A percentile compares a stretch with the other conserved stretches of the same genome.
phyloP scores from a whole-genome alignment of 2,888 invertebrate species.

The Agrotis clavis region DNA sequence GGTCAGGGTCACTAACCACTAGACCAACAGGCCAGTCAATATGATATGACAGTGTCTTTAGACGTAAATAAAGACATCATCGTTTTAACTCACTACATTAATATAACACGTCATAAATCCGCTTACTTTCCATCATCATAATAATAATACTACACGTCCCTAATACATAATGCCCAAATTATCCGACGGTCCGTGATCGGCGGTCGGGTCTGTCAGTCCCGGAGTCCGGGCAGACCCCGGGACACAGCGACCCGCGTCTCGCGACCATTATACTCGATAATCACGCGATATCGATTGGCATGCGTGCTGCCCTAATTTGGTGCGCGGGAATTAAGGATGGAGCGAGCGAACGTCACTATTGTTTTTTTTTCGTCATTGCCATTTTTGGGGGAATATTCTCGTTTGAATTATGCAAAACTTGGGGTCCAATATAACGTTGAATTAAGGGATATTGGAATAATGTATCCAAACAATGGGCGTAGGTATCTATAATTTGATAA shows the following conservation, averaged over 20 bases:
- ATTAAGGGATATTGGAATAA: neutral
- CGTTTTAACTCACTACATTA: constrained; percentile 1
- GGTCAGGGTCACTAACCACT: too few relatives aligned
- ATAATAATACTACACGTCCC: constrained; percentile 53
- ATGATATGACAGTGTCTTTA: neutral
- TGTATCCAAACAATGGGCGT: neutral
- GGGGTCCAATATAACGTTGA: neutral
- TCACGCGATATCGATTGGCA: constrained; percentile 88
- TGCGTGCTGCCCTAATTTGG: constrained; percentile 83
- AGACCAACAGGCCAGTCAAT: too few relatives aligned
- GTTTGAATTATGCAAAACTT: constrained; percentile 23
- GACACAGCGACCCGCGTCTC: constrained; percentile 65
- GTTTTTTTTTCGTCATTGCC: constrained; percentile 37
- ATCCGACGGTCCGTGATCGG: constrained; percentile 55
- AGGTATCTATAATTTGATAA: neutral
- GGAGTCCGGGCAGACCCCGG: constrained; percentile 42
- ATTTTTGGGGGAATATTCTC: constrained; percentile 25
- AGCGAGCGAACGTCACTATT: constrained; percentile 44
- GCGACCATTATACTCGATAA: constrained; percentile 85
- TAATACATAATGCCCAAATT: constrained; percentile 72
- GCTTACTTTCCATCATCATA: constrained; percentile 56
- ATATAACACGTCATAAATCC: constrained; percentile 45
- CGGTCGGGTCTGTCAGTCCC: constrained; percentile 33
- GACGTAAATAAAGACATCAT: constrained; percentile 11
- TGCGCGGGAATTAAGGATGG: constrained; percentile 63